Base-by-base conservation (phyloP, 2,888 invertebrate genomes). In the Beris morrisii region DNA sequence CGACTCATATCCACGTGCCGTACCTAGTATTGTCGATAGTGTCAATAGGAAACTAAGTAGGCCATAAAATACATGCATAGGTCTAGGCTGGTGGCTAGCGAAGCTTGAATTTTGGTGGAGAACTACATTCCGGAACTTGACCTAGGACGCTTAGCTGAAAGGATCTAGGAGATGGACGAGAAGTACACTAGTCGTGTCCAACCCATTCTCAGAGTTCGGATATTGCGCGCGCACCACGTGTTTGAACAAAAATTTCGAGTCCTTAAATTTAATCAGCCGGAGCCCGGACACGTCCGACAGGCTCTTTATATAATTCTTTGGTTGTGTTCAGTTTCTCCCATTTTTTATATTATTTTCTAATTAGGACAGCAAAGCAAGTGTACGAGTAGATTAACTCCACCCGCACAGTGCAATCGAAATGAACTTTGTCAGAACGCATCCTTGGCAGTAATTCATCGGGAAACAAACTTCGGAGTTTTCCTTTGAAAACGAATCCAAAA, bases 151-250 rank as follows among this genome's bases (percentile, higher is more conserved):
- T 22, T 22, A 22, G 22, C 22, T 53, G 53, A 12, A 50, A 15
- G 50, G 28, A 50, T 50, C 15, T 28, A 11, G 50, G 15, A 15
- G 38, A 38, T 38, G 38, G 9, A 38, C 38, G 38, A 38, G 38
- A 9, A 38, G 9, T 4, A 9, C 28, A 22, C 28, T 9, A 5
- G 5, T 13, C 12, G 31, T 52, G 53, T 30, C 31, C 53, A 53
- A 22, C 15, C 9, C 5, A 31, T 22, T 28, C 31, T 53, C 31
- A n/a, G 30, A 31, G 28, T 31, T 31, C 11, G 50, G 73, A 73
- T 75, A 73, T 74, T 79, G 78, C 81, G 77, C 76, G 78, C 80
- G 79, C 79, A 81, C 79, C 78, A 80, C 78, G 80, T 80, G 79
- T 76, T 74, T 74, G 71, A 74, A 68, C 69, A 66, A 67, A 68